These are phyloP conservation scores for Sanderia malayensis DNA, from an alignment of 30 jellyfish, hydroid and myxozoan species.

Conservation along the genomic window DNA sequence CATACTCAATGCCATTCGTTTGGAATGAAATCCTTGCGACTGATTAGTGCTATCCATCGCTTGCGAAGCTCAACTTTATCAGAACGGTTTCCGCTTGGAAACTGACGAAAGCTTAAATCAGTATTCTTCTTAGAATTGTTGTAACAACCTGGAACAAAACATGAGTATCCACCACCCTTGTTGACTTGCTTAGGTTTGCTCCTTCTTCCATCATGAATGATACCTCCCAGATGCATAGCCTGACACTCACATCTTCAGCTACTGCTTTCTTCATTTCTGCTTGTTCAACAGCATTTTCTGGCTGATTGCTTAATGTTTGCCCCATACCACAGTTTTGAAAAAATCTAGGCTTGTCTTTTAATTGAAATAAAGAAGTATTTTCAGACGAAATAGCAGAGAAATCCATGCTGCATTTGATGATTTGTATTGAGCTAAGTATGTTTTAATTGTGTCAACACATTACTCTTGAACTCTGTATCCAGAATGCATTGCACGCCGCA, in stretches of 20 bases:
- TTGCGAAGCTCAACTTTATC: constrained; percentile 3
- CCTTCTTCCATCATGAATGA: background rate
- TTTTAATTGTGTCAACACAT: background rate
- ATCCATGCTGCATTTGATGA: too few relatives aligned
- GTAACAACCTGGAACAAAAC: background rate
- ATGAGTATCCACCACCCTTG: constrained; percentile 1
- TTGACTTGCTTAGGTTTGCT: background rate
- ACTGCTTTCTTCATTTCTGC: too few relatives aligned
- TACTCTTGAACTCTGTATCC: background rate
- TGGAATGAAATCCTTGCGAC: constrained; percentile 35
- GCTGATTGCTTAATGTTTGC: background rate
- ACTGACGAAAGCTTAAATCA: background rate
- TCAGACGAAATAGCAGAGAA: too few relatives aligned
- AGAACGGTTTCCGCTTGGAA: background rate
- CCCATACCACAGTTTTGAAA: too few relatives aligned
- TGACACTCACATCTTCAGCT: too few relatives aligned
- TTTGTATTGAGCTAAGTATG: too few relatives aligned
- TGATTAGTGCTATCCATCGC: constrained; percentile 14
- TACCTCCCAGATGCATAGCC: background rate
- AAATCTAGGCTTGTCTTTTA: background rate
- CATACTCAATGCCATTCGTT: background rate
- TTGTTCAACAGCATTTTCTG: background rate
- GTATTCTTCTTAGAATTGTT: background rate
- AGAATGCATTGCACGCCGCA: too few relatives aligned
- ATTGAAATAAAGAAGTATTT: too few relatives aligned